A percentile compares a stretch with the other conserved stretches of the same genome.
Evolutionary conservation across 2,888 invertebrate genomes (phyloP).

Genomic region (Nudaria mundana): DNA sequence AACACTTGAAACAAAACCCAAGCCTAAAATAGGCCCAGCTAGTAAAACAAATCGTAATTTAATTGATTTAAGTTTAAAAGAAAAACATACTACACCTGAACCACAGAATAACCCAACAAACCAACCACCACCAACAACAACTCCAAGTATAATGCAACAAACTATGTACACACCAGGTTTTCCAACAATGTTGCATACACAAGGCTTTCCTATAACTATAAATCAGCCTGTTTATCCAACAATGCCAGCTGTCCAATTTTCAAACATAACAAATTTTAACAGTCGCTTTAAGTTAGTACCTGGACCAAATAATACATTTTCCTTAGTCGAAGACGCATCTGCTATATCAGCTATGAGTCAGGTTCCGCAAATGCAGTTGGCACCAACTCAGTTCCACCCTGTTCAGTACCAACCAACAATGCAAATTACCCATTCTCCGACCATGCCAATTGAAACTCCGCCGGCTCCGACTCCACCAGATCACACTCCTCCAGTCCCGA

Average conservation of each 20-base stretch:
- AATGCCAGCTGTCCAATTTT: conserved; percentile 46
- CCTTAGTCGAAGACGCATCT: conserved; percentile 17
- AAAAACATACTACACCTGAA: conserved; percentile 4
- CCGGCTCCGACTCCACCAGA: neutral
- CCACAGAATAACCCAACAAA: conserved; percentile 3
- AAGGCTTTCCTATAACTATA: too few species aligned
- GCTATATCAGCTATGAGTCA: neutral
- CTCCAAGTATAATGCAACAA: too few species aligned
- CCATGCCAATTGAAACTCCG: neutral
- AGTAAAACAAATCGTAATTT: conserved; percentile 51
- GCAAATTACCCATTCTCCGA: too few species aligned
- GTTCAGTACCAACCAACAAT: neutral
- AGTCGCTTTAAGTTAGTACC: conserved; percentile 63
- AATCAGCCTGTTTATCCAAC: neutral
- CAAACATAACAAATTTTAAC: conserved; percentile 50
- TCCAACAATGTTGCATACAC: neutral
- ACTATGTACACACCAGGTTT: too few species aligned
- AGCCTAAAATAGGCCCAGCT: conserved; percentile 50
- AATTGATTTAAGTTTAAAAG: conserved; percentile 4
- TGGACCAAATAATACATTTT: conserved; percentile 68
- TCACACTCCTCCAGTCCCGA: neutral
- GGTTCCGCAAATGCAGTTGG: neutral
- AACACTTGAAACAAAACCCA: conserved; percentile 12
- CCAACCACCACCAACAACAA: conserved; percentile 1
- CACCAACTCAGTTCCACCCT: neutral